Evolutionary conservation across 2,888 invertebrate genomes (phyloP), one percentile per base, ranked within the genome.

Genomic region (Gisinianus flammeolus): DNA sequence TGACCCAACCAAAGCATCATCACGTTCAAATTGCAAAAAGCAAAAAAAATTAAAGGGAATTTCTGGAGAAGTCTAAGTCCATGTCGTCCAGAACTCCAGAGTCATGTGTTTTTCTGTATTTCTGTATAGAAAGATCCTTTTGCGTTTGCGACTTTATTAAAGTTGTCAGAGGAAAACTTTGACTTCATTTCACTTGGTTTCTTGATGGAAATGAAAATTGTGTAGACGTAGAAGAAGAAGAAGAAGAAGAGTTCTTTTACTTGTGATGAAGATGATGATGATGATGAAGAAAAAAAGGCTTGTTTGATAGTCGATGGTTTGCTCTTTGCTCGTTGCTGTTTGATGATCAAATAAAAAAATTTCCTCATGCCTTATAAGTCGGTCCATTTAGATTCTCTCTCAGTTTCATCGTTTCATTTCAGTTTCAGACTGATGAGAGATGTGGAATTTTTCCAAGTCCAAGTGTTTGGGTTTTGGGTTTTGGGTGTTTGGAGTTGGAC

Each of bases 151-250:
- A n/a, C n/a, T n/a, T n/a, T n/a, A n/a, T n/a, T n/a, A n/a, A n/a
- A n/a, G n/a, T n/a, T n/a, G n/a, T n/a, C n/a, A n/a, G n/a, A n/a
- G n/a, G n/a, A n/a, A n/a, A n/a, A n/a, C n/a, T n/a, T n/a, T 28
- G 31, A 30, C 30, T 62, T 73, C 62, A 73, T 73, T 73, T 73
- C 73, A 62, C 64, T 62, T 58, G 62, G 62, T 58, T 33, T 73
- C 62, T 73, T 73, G 73, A 73, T 73, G 73, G 62, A 64, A 73
- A 64, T 62, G 73, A 64, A 73, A 44, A 22, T 22, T 71, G 71
- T 71, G 28, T 54, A 62, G 52, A 54, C 26, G 56, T 22, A 62
- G 24, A 70, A 22, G 56, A 72, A 72, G 62, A 44, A 58, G 73
- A 73, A 73, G 64, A 73, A 62, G 22, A 56, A 2, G 35, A 64